phyloP scores from a whole-genome alignment of 2,888 invertebrate genomes.

The Acanthoscelides obtectus region DNA sequence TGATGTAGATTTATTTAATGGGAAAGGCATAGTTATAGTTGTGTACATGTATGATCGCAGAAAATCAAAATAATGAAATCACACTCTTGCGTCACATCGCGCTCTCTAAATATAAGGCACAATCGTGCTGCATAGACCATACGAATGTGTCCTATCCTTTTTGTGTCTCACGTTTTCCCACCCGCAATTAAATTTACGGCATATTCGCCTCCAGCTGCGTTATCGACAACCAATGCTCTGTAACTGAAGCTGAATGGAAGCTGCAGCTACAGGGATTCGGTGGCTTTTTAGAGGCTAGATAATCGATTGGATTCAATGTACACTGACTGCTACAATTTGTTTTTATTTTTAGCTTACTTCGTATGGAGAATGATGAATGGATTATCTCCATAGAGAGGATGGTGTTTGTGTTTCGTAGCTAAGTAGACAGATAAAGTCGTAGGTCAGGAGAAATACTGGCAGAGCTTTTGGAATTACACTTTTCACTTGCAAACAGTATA shows the following conservation, averaged over 20 bases:
- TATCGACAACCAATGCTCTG: neutral
- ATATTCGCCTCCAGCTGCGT: neutral
- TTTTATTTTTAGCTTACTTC: neutral
- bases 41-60: no score
- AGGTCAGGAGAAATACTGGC: no score
- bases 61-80: no score
- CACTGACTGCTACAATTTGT: neutral
- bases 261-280: neutral
- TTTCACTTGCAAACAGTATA: no score
- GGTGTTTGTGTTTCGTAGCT: no score
- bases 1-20: no score
- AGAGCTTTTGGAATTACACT: no score
- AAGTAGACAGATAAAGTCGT: no score
- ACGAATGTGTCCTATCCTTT: neutral
- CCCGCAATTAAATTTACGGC: neutral
- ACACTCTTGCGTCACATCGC: no score
- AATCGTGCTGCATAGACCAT: no score
- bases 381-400: neutral
- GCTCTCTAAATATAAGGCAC: no score
- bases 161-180: neutral
- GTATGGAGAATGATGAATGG: neutral
- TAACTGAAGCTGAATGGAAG: neutral
- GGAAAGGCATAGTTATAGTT: no score
- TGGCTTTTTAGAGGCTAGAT: neutral
- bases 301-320: neutral